phyloP scores from a whole-genome alignment of 2,888 invertebrate species.

The Habroteleia sp. region DNA sequence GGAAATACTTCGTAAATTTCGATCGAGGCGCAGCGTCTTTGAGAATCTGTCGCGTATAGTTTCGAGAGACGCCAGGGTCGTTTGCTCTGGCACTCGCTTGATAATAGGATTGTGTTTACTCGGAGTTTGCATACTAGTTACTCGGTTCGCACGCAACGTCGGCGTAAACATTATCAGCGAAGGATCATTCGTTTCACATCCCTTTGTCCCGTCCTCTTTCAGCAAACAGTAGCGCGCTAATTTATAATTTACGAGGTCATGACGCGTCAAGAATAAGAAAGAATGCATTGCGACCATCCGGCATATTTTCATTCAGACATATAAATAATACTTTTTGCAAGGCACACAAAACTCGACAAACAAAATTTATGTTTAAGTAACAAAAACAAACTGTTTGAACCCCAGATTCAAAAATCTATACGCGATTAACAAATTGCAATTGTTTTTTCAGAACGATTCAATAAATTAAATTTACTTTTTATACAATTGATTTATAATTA shows the following conservation, averaged over 20 bases:
- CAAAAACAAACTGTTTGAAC: no score
- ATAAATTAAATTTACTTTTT: no score
- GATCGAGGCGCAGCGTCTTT: slow-evolving; percentile 51
- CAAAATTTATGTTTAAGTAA: not conserved
- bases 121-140: slow-evolving; percentile 78
- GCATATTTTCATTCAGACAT: slow-evolving; percentile 11
- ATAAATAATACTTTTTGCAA: slow-evolving; percentile 23
- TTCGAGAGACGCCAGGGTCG: slow-evolving; percentile 34
- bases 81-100: slow-evolving; percentile 58
- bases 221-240: slow-evolving; percentile 47
- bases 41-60: slow-evolving; percentile 36
- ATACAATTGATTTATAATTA: no score
- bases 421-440: no score
- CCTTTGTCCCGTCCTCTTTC: slow-evolving; percentile 55
- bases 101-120: slow-evolving; percentile 79
- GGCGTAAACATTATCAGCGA: slow-evolving; percentile 77
- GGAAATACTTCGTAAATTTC: slow-evolving; percentile 64
- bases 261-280: slow-evolving; percentile 43
- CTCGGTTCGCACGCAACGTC: slow-evolving; percentile 72
- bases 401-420: no score
- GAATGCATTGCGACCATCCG: slow-evolving; percentile 1
- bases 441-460: no score
- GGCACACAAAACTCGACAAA: not conserved
- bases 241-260: slow-evolving; percentile 63
- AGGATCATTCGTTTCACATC: slow-evolving; percentile 70